These are phyloP conservation scores for Cochlearius cochlearius DNA, from an alignment of 2,113 vertebrate species.

Conservation along the genomic window DNA sequence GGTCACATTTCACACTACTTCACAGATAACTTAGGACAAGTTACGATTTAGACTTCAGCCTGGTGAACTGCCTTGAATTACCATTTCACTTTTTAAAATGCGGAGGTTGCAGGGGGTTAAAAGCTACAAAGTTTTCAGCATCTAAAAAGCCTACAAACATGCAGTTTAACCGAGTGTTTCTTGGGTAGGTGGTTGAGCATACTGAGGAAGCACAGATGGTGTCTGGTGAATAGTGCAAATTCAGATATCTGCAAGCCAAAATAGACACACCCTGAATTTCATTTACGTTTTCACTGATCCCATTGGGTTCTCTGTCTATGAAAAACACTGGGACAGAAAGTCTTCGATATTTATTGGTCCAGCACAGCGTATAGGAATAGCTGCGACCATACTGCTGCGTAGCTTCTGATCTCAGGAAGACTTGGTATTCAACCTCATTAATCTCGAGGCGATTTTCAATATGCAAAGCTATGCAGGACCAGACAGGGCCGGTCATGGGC, in stretches of 20 bases:
- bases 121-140: not conserved
- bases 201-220: not conserved
- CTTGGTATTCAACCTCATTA: not conserved
- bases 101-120: not conserved
- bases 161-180: not conserved
- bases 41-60: too few species aligned
- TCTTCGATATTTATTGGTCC: not conserved
- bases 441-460: not conserved
- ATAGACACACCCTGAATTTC: not conserved
- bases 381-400: not conserved
- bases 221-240: not conserved
- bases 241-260: not conserved
- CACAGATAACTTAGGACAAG: not conserved
- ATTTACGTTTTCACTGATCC: not conserved
- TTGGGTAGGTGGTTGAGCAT: not conserved
- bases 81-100: not conserved
- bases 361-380: not conserved
- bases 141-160: not conserved
- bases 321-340: not conserved
- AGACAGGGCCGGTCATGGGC: not conserved
- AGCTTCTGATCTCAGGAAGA: not conserved
- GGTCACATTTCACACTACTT: not conserved
- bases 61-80: not conserved
- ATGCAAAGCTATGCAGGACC: not conserved
- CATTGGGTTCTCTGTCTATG: not conserved